Evolutionary conservation across 2,797 vertebrate genomes (phyloP), one percentile per base, ranked within the genome.

Genomic region (Amblyopsis hoosieri): DNA sequence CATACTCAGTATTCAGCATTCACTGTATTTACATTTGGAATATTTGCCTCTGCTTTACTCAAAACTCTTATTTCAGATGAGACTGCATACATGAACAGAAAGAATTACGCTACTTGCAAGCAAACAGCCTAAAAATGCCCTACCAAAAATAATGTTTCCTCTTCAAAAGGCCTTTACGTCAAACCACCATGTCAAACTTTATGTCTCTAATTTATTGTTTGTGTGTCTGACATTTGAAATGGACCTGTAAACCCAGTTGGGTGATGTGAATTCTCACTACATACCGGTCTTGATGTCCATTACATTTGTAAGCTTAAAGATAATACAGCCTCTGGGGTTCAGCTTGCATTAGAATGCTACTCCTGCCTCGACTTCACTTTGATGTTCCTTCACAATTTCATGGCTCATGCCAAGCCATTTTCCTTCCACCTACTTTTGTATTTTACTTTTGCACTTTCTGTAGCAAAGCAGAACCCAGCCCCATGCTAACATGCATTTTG

Each of bases 351-450:
- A 66, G 62, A 62, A 81, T 84, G 80, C 78, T 57, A 57, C 62
- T 76, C 73, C 70, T 63, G 75, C 46, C 14, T 75, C 62, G 69
- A 76, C 74, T 37, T 23, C 52, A 57, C 82, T 83, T 86, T 78
- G 82, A 85, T 83, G 80, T 81, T 62, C 42, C 59, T 68, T 69
- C 68, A 76, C 74, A 78, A 86, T 84, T 82, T 86, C 80, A 84
- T 79, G 78, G 76, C 67, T 66, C 74, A 61, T 71, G 68, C 62
- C 66, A 62, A 79, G 78, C 73, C 75, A 74, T 69, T 71, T 79
- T 78, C 73, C 69, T 76, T 69, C 31, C 60, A 60, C 66, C 67
- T 60, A 80, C 60, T 68, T 72, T 78, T 83, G 69, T 74, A 64
- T 71, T 78, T 73, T 49, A 59, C 64, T 57, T 12, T 17, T 74